Conservation (phyloP, 2,113 vertebrate species). For the Cavia porcellus region DNA sequence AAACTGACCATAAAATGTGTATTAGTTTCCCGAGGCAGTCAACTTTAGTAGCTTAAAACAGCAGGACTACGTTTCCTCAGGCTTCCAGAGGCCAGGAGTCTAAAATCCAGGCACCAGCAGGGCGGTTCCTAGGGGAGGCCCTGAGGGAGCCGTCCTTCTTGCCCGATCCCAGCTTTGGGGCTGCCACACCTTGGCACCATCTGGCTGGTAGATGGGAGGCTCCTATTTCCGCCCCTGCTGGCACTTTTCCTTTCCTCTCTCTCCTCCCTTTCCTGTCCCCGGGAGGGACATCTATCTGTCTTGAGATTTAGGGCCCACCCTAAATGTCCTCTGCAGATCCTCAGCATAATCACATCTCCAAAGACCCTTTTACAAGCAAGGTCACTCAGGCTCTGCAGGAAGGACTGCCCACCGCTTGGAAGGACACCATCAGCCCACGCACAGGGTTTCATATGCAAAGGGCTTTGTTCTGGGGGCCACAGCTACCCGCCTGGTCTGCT, state of each 20-base stretch:
- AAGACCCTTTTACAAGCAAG: neutral
- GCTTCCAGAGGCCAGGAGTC: neutral
- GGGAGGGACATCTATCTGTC: neutral
- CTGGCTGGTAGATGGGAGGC: neutral
- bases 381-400: neutral
- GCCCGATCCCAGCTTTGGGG: neutral
- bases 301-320: neutral
- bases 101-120: neutral
- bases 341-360: neutral
- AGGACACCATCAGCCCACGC: neutral
- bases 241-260: fast-evolving
- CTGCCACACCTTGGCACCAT: neutral
- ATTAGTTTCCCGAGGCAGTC: neutral
- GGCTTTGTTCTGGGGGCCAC: neutral
- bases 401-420: neutral
- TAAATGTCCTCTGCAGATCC: neutral
- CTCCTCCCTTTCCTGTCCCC: neutral
- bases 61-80: neutral
- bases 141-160: neutral
- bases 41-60: neutral
- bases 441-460: neutral
- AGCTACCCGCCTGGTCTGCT: neutral
- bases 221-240: neutral
- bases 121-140: neutral
- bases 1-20: neutral